These are phyloP conservation scores for Antennarius striatus DNA, from an alignment of 2,113 vertebrate species.

Conservation along the genomic window DNA sequence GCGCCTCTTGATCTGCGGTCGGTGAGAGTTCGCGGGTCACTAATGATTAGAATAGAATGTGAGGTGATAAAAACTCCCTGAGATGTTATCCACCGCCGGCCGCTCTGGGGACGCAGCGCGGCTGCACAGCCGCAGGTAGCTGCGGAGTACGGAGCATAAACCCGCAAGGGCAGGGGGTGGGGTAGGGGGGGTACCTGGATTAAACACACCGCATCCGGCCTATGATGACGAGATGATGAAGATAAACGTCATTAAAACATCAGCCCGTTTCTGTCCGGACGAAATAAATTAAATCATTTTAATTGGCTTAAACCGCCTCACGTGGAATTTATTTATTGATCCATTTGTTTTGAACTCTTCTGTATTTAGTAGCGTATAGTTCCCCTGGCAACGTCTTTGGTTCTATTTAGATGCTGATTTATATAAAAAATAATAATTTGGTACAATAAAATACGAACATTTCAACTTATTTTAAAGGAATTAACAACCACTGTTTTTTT, in stretches of 20 bases:
- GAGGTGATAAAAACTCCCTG: constrained; percentile 82
- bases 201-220: constrained; percentile 32
- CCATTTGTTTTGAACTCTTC: too few species aligned
- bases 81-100: constrained; percentile 81
- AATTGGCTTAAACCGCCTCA: too few species aligned
- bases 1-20: constrained; percentile 77
- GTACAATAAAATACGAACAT: too few species aligned
- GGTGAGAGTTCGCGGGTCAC: constrained; percentile 82
- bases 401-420: too few species aligned
- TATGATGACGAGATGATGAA: neutral
- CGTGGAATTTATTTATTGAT: too few species aligned
- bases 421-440: too few species aligned
- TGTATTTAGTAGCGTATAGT: too few species aligned
- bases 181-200: constrained; percentile 67
- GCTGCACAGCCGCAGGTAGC: constrained; percentile 77
- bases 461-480: too few species aligned
- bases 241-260: neutral
- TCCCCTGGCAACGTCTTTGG: too few species aligned
- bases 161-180: constrained; percentile 49
- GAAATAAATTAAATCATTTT: too few species aligned
- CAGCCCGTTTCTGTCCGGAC: neutral
- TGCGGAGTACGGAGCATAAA: constrained; percentile 38
- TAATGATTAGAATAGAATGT: constrained; percentile 85
- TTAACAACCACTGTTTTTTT: too few species aligned
- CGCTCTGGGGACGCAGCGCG: constrained; percentile 77